Conservation (phyloP, 2,888 invertebrate species). For the Acronicta alni region DNA sequence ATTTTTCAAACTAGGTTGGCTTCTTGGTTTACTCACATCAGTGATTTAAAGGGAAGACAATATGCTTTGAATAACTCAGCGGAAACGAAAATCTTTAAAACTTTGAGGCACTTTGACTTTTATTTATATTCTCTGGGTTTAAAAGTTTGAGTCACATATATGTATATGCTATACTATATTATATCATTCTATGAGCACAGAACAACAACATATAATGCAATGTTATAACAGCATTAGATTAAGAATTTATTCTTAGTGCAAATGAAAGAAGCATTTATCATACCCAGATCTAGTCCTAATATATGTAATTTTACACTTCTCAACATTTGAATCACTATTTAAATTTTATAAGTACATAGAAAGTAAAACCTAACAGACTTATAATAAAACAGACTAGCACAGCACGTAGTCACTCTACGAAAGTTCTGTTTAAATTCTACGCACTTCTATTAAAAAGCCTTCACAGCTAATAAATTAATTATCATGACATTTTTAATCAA, state of each 20-base stretch:
- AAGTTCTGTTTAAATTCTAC: too few species aligned
- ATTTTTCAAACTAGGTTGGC: slow-evolving; percentile 82
- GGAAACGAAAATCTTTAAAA: slow-evolving; percentile 51
- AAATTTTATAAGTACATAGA: too few species aligned
- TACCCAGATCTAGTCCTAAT: too few species aligned
- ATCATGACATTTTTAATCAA: slow-evolving; percentile 17
- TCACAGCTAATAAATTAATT: slow-evolving; percentile 8
- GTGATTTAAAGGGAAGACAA: slow-evolving; percentile 72
- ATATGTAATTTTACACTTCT: too few species aligned
- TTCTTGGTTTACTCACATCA: slow-evolving; percentile 74
- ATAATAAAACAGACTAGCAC: not conserved
- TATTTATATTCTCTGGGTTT: slow-evolving; percentile 38
- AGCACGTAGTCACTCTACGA: too few species aligned
- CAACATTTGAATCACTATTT: too few species aligned
- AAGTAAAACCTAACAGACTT: not conserved
- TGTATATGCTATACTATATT: not conserved
- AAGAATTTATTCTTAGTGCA: too few species aligned
- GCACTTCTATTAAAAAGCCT: too few species aligned
- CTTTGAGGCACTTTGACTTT: slow-evolving; percentile 44
- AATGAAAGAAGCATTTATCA: too few species aligned
- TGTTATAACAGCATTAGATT: too few species aligned
- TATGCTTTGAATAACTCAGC: slow-evolving; percentile 56
- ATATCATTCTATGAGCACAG: too few species aligned
- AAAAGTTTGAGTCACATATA: slow-evolving; percentile 26
- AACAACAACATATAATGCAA: too few species aligned